These are phyloP conservation scores for Gymnarchus niloticus DNA, from an alignment of 2,113 vertebrate species.

Conservation along the genomic window DNA sequence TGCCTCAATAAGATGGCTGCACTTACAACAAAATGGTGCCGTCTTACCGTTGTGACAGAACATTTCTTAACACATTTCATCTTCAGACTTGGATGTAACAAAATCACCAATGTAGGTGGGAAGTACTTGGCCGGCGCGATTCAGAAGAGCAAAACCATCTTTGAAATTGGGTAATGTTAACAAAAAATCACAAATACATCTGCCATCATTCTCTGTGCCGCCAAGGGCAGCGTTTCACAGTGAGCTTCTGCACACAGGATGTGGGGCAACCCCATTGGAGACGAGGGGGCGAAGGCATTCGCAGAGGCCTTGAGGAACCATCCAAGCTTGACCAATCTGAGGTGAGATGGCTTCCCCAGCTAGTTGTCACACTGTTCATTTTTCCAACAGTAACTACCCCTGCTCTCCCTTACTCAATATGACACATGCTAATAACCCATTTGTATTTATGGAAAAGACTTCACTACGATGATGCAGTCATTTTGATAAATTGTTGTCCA, in stretches of 20 bases:
- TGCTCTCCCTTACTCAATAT: no score
- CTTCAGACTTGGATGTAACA: constrained; percentile 81
- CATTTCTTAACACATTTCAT: background rate
- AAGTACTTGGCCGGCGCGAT: constrained; percentile 73
- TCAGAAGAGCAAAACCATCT: constrained; percentile 77
- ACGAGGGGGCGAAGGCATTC: constrained; percentile 83
- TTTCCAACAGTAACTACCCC: no score
- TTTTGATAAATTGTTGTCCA: no score
- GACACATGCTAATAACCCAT: no score
- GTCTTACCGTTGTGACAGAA: background rate
- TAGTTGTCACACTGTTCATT: background rate
- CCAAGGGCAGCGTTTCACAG: background rate
- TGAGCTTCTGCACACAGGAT: constrained; percentile 62
- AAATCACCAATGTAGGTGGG: constrained; percentile 77
- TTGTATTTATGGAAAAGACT: no score
- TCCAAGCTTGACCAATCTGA: constrained; percentile 73
- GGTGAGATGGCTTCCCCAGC: constrained; percentile 52
- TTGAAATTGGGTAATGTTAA: constrained; percentile 76
- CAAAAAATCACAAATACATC: no score
- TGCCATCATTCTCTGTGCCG: background rate
- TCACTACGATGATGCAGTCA: no score
- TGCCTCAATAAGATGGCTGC: background rate
- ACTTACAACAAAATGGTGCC: background rate
- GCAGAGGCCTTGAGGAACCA: constrained; percentile 81
- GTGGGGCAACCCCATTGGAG: constrained; percentile 90